Conservation (phyloP, 2,113 vertebrate species). For the Piaya cayana region DNA sequence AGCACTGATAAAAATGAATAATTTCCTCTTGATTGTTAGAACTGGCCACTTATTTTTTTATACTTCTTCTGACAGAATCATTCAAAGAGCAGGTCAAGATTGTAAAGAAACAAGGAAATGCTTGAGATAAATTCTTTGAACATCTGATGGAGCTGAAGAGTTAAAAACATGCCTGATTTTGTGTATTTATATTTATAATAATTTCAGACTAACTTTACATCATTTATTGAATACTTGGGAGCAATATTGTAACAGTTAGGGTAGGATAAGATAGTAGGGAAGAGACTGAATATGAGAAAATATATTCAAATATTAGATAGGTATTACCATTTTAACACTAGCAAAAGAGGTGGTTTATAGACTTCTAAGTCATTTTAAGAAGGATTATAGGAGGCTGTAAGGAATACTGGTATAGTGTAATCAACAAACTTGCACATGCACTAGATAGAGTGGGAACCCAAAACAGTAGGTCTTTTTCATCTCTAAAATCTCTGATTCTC, state of each 20-base stretch:
- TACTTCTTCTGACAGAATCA: neutral
- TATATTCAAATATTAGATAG: neutral
- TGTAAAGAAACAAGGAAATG: neutral
- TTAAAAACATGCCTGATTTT: neutral
- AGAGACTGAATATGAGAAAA: neutral
- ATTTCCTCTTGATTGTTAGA: neutral
- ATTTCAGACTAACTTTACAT: neutral
- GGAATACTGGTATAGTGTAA: neutral
- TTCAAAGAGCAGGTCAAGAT: neutral
- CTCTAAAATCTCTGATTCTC: conserved; percentile 47
- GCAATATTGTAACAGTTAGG: neutral
- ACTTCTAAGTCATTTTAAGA: neutral
- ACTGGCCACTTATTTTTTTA: fast-evolving
- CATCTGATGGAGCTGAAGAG: neutral
- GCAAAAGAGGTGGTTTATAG: neutral
- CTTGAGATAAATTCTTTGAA: neutral
- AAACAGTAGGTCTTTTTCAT: conserved; percentile 5
- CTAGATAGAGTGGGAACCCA: neutral
- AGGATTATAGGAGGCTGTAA: neutral
- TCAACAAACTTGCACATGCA: neutral
- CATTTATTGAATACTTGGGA: neutral
- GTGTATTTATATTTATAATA: neutral
- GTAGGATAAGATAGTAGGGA: neutral
- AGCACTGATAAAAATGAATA: neutral
- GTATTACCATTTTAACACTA: neutral